These are phyloP conservation scores for Maccullochella peelii DNA, from an alignment of 2,113 vertebrate species.

Conservation along the genomic window DNA sequence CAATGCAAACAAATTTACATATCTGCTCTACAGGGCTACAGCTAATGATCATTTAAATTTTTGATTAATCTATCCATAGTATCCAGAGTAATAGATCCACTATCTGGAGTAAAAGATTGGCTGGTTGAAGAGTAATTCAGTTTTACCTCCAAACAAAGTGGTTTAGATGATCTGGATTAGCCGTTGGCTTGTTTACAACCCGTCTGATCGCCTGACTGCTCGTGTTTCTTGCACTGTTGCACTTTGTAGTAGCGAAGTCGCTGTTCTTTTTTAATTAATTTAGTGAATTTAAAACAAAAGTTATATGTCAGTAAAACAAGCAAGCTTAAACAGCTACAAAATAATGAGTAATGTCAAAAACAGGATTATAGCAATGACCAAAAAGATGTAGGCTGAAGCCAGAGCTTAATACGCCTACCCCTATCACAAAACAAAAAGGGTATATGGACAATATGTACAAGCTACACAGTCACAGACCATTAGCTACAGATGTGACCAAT, in stretches of 20 bases:
- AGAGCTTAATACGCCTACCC: background rate
- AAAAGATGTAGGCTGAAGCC: background rate
- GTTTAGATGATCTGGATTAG: too few relatives aligned
- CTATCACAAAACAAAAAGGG: background rate
- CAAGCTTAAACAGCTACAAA: background rate
- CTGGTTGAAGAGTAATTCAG: background rate
- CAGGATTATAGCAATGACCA: background rate
- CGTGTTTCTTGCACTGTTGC: background rate
- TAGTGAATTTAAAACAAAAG: background rate
- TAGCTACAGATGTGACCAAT: background rate
- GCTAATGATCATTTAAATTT: background rate
- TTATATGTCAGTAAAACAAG: background rate
- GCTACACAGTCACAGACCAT: background rate
- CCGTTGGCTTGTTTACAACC: too few relatives aligned
- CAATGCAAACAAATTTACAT: background rate
- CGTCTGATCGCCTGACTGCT: background rate
- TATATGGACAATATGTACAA: background rate
- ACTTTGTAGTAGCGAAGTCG: too few relatives aligned
- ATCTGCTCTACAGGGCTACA: background rate
- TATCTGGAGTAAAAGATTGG: background rate
- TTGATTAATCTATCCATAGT: background rate
- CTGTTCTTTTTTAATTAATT: background rate
- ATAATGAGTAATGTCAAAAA: background rate
- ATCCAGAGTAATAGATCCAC: background rate
- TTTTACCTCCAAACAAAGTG: background rate